These are phyloP conservation scores for Holothuria leucospilota DNA, from an alignment of 53 echinoderm and acorn worm species.

Conservation along the genomic window DNA sequence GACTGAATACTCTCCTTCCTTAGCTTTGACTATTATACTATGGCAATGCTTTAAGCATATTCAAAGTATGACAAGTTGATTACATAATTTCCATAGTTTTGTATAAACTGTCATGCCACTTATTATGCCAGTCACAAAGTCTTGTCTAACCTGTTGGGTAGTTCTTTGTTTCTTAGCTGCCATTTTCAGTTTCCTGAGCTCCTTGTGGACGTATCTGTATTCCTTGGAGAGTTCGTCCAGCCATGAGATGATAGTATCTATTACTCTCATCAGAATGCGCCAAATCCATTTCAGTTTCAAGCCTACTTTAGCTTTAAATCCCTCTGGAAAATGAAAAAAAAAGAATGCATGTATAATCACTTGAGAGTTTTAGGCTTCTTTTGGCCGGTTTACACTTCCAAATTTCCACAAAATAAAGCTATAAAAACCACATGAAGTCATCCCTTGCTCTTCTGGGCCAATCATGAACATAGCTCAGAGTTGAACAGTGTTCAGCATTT, in stretches of 20 bases:
- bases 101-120: background rate
- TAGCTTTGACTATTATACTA: no score
- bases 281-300: conserved; percentile 71
- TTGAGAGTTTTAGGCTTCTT: no score
- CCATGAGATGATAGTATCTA: conserved; percentile 77
- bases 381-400: no score
- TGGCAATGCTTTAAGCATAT: no score
- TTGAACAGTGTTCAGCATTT: no score
- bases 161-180: conserved; percentile 81
- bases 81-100: no score
- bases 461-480: no score
- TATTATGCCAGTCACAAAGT: background rate
- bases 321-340: conserved; percentile 48
- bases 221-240: conserved; percentile 87
- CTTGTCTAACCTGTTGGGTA: conserved; percentile 48
- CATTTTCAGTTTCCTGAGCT: conserved; percentile 77
- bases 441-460: no score
- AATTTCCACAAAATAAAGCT: no score
- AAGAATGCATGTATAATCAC: background rate
- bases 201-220: conserved; percentile 91
- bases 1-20: no score
- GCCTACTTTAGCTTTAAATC: conserved; percentile 67
- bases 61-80: no score
- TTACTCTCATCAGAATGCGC: conserved; percentile 78
- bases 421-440: no score